Conservation (phyloP, 2,797 vertebrate species). For the Etheostoma perlongum region DNA sequence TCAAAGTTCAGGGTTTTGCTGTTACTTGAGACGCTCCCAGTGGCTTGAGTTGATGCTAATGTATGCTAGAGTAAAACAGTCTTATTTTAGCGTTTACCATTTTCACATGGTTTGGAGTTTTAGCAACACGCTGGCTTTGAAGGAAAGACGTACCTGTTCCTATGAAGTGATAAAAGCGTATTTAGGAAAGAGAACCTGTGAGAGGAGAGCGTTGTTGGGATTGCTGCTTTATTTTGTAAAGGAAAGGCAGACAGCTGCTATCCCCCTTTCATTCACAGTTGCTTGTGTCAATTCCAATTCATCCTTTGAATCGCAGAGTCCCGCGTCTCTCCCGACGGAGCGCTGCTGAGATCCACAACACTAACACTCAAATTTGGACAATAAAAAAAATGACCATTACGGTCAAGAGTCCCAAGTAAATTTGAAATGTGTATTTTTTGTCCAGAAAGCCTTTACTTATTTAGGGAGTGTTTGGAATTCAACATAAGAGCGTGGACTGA, state of each 20-base stretch:
- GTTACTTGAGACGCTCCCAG: not conserved
- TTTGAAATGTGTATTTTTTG: constrained; percentile 33
- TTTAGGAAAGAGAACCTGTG: constrained; percentile 54
- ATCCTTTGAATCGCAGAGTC: constrained; percentile 60
- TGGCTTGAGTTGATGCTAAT: not conserved
- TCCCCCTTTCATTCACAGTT: constrained; percentile 74
- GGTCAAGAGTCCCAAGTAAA: constrained; percentile 38
- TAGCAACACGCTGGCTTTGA: not conserved
- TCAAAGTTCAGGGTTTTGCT: not conserved
- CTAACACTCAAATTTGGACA: constrained; percentile 39
- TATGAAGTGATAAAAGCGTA: not conserved
- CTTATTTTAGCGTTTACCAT: no score
- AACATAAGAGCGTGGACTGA: constrained; percentile 78
- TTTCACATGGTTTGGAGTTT: not conserved
- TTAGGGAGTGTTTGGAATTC: constrained; percentile 74
- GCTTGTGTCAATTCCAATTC: constrained; percentile 74
- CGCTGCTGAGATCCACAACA: constrained; percentile 36
- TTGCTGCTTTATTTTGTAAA: constrained; percentile 78
- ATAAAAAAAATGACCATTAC: constrained; percentile 39
- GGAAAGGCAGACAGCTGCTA: constrained; percentile 65
- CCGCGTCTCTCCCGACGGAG: constrained; percentile 46
- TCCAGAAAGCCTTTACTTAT: constrained; percentile 49
- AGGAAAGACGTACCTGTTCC: not conserved
- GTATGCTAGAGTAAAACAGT: not conserved
- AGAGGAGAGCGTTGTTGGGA: constrained; percentile 74